Conservation (phyloP, 2,888 invertebrate species). For the Acronicta psi region DNA sequence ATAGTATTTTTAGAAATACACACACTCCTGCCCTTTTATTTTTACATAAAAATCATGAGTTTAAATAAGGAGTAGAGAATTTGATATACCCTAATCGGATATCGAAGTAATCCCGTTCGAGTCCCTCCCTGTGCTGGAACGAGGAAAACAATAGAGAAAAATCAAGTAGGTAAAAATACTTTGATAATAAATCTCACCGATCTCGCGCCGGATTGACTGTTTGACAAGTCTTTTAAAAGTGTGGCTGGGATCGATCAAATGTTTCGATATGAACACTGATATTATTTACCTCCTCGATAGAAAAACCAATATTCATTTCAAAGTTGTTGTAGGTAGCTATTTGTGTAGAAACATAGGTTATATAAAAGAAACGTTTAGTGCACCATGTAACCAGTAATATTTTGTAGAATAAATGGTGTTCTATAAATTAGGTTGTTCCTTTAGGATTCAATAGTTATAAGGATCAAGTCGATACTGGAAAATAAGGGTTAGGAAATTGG, state of each 20-base stretch:
- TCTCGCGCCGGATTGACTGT: neutral
- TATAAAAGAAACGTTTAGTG: neutral
- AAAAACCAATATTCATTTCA: neutral
- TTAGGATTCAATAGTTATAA: neutral
- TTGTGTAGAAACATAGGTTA: neutral
- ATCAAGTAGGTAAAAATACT: conserved; percentile 16
- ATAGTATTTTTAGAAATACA: no score
- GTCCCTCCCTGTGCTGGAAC: conserved; percentile 11
- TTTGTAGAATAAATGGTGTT: neutral
- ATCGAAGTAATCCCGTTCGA: conserved; percentile 30
- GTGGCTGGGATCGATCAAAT: conserved; percentile 4
- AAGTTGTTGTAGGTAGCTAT: neutral
- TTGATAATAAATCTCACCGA: conserved; percentile 10
- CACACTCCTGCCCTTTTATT: no score
- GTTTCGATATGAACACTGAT: conserved; percentile 1
- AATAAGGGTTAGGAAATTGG: no score
- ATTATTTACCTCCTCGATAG: neutral
- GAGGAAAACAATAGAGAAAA: conserved; percentile 32
- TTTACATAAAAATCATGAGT: conserved; percentile 4
- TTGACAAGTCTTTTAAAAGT: conserved; percentile 1
- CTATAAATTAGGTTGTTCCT: neutral
- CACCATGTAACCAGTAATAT: neutral
- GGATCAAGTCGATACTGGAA: no score
- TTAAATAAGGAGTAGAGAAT: conserved; percentile 11
- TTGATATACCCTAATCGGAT: conserved; percentile 34